Conservation (phyloP, 2,113 vertebrate genomes). For the Cairina moschata region DNA sequence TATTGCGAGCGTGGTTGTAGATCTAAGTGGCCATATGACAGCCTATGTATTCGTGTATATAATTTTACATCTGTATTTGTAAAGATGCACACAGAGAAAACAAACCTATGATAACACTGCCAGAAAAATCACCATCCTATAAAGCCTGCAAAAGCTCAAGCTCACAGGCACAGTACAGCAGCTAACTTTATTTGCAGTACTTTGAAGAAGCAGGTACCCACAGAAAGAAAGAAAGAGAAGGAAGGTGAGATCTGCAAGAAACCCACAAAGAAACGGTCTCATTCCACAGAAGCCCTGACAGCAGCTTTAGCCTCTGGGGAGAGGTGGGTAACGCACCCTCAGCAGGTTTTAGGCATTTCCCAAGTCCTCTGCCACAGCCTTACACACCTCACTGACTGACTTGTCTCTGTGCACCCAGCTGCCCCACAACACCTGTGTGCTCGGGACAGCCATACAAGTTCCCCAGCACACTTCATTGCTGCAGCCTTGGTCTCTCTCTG, state of each 20-base stretch:
- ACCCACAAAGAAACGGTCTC: neutral
- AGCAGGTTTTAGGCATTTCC: fast-evolving
- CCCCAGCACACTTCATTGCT: fast-evolving
- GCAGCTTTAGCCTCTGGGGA: neutral
- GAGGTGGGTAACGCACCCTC: neutral
- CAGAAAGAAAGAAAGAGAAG: neutral
- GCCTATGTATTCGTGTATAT: neutral
- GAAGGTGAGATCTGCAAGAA: neutral
- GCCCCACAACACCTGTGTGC: neutral
- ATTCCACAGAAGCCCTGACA: neutral
- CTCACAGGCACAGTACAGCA: neutral
- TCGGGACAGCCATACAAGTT: neutral
- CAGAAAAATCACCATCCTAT: neutral
- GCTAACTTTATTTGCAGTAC: neutral
- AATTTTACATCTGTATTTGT: neutral
- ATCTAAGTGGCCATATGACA: neutral
- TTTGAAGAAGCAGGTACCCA: neutral
- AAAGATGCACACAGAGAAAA: neutral
- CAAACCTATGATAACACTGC: fast-evolving
- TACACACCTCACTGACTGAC: neutral
- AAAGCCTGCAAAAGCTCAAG: neutral
- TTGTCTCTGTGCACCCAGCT: neutral
- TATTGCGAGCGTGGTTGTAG: neutral
- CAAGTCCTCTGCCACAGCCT: neutral
- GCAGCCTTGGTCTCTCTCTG: neutral